Base-by-base conservation (phyloP, 2,888 invertebrate genomes). In the Formica aserva region DNA sequence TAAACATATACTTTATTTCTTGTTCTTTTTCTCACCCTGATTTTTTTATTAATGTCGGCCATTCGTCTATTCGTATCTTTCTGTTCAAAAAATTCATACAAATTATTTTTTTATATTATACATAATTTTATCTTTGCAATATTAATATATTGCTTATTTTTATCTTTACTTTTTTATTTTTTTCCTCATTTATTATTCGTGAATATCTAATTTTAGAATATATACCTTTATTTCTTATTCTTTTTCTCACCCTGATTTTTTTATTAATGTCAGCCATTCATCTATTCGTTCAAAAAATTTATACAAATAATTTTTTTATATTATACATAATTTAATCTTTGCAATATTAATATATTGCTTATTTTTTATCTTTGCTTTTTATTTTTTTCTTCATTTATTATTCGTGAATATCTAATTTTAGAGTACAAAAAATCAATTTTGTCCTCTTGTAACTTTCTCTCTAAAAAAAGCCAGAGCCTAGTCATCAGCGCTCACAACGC, bases 1-100 rank as follows among this genome's bases (percentile, higher is more conserved):
- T 57, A 69, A 69, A 71, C 45, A 45, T 22, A 55, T 26, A 38
- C 26, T 57, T 60, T 18, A 45, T 45, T 32, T 78, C 60, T 45
- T 6, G 60, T 18, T 18, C 32, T 57, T n/a, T 15, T 22, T 41
- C 48, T 9, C n/a, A 13, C 2, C 13, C n/a, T 38, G 55, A 71
- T 60, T 60, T 71, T 66, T 52, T 15, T 29, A 77, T 55, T 38
- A 8, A 57, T 55, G 26, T 26, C 26, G 18, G 38, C 15, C 13
- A 66, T 77, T 66, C 22, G 55, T 66, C 5, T 38, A 18, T 41
- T 35, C 1, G 8, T 29, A 9, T 29, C 55, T 5, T 48, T n/a
- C 1, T n/a, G 8, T 52, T 52, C 1, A 52, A 52, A 48, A 52
- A 26, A 41, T n/a, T 67, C 4, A 3, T 26, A n/a, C 29, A 48